phyloP scores from a whole-genome alignment of 2,888 invertebrate genomes.

The Limnephilus auricula region DNA sequence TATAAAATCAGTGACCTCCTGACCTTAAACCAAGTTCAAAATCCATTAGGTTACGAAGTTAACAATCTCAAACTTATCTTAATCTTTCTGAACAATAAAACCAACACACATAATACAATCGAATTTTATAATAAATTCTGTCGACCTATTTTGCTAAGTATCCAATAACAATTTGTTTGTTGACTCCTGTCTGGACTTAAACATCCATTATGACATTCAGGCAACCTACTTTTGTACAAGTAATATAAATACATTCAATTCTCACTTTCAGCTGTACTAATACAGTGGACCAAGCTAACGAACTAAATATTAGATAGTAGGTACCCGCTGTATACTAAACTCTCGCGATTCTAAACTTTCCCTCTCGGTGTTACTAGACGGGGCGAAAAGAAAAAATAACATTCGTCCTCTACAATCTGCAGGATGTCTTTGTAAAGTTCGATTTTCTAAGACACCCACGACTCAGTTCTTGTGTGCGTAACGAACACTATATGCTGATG shows the following conservation, averaged over 20 bases:
- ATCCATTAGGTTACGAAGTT: too few species aligned
- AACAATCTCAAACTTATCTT: too few species aligned
- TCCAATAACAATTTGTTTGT: not conserved
- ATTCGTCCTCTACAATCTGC: slow-evolving; percentile 32
- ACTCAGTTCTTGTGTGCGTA: not conserved
- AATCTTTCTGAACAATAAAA: too few species aligned
- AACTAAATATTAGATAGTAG: too few species aligned
- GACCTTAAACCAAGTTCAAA: too few species aligned
- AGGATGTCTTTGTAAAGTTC: slow-evolving; percentile 39
- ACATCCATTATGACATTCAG: not conserved
- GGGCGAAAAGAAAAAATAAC: not conserved
- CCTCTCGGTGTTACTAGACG: slow-evolving; percentile 4
- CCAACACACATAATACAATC: not conserved
- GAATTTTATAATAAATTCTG: not conserved
- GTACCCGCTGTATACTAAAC: too few species aligned
- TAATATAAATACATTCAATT: not conserved
- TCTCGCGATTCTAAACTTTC: not conserved
- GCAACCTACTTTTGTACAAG: not conserved
- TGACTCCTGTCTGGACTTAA: not conserved
- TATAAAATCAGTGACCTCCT: too few species aligned
- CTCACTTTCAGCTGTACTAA: not conserved
- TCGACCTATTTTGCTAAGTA: not conserved
- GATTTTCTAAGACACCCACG: slow-evolving; percentile 24
- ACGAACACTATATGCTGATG: not conserved
- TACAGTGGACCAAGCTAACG: too few species aligned